phyloP scores from a whole-genome alignment of 1,140 invertebrate genomes.

The Ylistrum balloti region DNA sequence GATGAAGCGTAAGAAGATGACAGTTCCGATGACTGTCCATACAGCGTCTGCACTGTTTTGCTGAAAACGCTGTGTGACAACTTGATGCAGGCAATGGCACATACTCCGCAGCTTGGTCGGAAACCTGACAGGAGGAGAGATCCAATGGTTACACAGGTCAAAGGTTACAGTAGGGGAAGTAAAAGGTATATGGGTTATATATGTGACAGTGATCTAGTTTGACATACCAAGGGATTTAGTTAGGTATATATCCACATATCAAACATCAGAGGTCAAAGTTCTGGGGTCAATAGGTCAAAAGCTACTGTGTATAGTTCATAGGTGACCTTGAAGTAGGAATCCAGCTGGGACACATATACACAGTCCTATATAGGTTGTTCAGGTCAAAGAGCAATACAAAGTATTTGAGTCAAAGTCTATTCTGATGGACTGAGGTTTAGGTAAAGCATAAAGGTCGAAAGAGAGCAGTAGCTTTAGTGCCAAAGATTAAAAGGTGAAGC shows the following conservation, averaged over 20 bases:
- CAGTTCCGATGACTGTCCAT: conserved; percentile 89
- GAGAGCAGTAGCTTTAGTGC: too few species aligned
- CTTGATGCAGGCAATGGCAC: conserved; percentile 98
- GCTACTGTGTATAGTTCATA: neutral
- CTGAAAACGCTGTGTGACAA: conserved; percentile 89
- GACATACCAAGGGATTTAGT: neutral
- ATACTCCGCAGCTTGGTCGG: conserved; percentile 97
- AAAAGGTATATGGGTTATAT: neutral
- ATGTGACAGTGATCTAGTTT: neutral
- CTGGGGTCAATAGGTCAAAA: neutral
- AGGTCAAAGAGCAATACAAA: too few species aligned
- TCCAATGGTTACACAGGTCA: conserved; percentile 2
- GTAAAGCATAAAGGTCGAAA: too few species aligned
- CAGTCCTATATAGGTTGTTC: too few species aligned
- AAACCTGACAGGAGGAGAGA: conserved; percentile 84
- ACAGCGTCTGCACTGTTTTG: conserved; percentile 85
- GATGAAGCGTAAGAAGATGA: conserved; percentile 98
- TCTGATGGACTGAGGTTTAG: too few species aligned
- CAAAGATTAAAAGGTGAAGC: too few species aligned
- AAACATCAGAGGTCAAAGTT: neutral
- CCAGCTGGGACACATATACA: too few species aligned
- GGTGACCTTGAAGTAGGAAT: too few species aligned
- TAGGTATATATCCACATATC: too few species aligned
- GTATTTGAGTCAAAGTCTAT: too few species aligned
- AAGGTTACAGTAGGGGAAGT: neutral